Evolutionary conservation across 1,140 invertebrate species (phyloP), one percentile per base, ranked within the genome.

Genomic region (Drosophila rufa): DNA sequence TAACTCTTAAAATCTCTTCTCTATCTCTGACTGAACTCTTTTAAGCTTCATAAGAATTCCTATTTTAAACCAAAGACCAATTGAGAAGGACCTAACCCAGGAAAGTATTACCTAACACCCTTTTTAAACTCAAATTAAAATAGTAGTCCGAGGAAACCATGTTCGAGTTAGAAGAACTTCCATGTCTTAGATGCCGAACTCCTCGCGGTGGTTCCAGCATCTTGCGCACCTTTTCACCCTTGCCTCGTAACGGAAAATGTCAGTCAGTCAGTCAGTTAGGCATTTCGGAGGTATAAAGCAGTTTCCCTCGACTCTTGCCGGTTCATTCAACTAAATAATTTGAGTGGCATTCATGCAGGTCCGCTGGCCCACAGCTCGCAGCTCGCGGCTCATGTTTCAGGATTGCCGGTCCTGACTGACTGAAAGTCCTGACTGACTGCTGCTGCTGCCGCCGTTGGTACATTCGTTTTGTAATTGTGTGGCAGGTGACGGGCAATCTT

Each of bases 401-500:
- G 57, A 70, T 79, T 79, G 51, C 48, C 33, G 62, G 43, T 78
- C 60, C 57, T 66, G 68, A 36, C 47, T 60, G 56, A 27, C 25
- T 27, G 33, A 11, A 30, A 30, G 30, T 30, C 30, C 33, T 36
- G 33, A 36, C 38, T 61, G 51, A 22, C 42, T 46, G 47, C 38
- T 68, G 61, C 53, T 50, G 56, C 42, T 64, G 38, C 38, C 55
- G 51, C 62, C 75, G 51, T 40, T 80, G 82, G 82, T 87, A 87
- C 76, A 90, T 89, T 84, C 75, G 81, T 90, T 91, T 80, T 86
- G 89, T 90, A 86, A 82, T 89, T 86, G 76, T 84, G 66, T 92
- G 91, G 91, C 91, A 92, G 91, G 91, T 92, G 91, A 92, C 91
- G 90, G 82, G 76, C 80, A 92, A 92, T 92, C 91, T 89, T 87